Evolutionary conservation across 1,140 invertebrate species (phyloP), one percentile per base, ranked within the genome.

Genomic region (Tachypleus tridentatus): DNA sequence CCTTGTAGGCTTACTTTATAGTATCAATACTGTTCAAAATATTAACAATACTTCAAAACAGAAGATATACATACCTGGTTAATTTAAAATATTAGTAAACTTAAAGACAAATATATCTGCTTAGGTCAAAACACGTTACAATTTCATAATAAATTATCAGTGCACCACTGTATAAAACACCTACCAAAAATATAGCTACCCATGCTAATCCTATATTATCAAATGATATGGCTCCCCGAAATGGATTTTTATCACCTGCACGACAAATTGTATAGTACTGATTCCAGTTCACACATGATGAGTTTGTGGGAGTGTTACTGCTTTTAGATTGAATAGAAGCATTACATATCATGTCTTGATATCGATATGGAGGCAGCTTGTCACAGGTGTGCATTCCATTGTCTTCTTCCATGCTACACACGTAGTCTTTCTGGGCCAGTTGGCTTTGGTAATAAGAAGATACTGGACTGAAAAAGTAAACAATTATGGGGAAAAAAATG

Each of bases 121-220:
- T 29, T 29, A 29, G 29, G 29, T 29, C 29, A 29, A 29, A 29
- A 29, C 29, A 29, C 29, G 2, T 29, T 29, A 29, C 29, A 29
- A 29, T 29, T 29, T 29, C 29, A 29, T 29, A 2, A 29, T 29
- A 29, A 29, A 29, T 29, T 29, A 2, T 29, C 29, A 29, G 29
- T 29, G 29, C 29, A 29, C 29, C 29, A 29, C 29, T 2, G 29
- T 2, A 29, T 29, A 60, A 4, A 8, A 11, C 47, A 83, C 84
- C 90, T 81, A 98, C 97, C 79, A 99, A 84, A 82, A 99, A 99
- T 78, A 99, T 99, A 65, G 97, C 96, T 62, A 99, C 96, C 97
- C 97, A 99, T 52, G 97, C 97, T 69, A 98, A 84, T 58, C 96
- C 97, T 71, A 99, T 99, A 78, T 99, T 99, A 79, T 99, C 97